Percentiles rank a stretch among this genome's conserved stretches.
Evolutionary conservation across 1,140 invertebrate species (phyloP).

Genomic region (Marisa cornuarietis): DNA sequence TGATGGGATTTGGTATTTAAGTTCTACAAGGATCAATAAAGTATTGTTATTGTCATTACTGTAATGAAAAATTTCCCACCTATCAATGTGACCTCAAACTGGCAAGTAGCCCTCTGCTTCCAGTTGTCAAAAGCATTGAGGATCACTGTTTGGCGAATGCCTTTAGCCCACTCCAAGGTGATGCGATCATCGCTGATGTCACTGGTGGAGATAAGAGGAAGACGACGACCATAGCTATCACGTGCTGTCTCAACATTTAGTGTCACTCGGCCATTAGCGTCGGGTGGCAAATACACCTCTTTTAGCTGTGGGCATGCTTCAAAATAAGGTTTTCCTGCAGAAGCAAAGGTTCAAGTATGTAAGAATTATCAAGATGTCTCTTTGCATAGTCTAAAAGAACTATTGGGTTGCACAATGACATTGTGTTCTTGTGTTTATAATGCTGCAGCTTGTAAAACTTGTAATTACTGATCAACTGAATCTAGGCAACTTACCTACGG

Average conservation of each 20-base stretch:
- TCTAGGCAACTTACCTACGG: background rate
- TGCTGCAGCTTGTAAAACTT: too few relatives aligned
- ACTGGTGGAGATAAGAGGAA: constrained; percentile 37
- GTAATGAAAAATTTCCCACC: constrained; percentile 28
- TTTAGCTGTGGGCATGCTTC: constrained; percentile 37
- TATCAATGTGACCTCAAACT: constrained; percentile 38
- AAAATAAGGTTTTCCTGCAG: constrained; percentile 42
- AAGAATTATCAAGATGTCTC: background rate
- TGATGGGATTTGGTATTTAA: background rate
- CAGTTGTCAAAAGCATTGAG: constrained; percentile 41
- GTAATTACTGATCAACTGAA: too few relatives aligned
- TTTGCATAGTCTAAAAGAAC: background rate
- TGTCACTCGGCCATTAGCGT: constrained; percentile 29
- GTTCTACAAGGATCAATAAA: background rate
- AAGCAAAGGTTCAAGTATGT: background rate
- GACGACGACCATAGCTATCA: constrained; percentile 32
- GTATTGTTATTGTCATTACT: background rate
- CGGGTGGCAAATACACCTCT: constrained; percentile 11
- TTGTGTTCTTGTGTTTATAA: too few relatives aligned
- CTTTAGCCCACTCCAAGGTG: constrained; percentile 37
- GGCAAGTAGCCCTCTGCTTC: constrained; percentile 36
- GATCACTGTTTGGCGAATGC: constrained; percentile 32
- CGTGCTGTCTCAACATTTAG: constrained; percentile 36
- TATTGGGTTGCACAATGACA: background rate
- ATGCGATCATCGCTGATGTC: constrained; percentile 33